phyloP scores from a whole-genome alignment of 2,888 invertebrate species.

The Drosophila recens region DNA sequence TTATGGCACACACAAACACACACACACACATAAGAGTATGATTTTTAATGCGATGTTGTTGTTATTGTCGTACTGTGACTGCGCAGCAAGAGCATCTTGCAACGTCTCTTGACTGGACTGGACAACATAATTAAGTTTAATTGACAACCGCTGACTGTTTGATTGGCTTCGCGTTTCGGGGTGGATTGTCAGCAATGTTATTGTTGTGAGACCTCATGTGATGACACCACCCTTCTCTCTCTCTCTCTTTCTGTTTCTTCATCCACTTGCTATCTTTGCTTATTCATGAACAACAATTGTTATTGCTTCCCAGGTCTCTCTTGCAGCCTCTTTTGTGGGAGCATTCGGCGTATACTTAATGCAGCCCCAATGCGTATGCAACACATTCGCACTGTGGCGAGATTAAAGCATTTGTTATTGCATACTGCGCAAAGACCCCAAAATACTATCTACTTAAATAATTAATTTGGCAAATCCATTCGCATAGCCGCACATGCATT shows the following conservation, averaged over 20 bases:
- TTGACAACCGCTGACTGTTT: constrained; percentile 79
- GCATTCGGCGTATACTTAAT: constrained; percentile 45
- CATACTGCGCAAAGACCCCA: neutral
- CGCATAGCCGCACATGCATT: constrained; percentile 54
- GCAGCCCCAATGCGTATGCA: constrained; percentile 26
- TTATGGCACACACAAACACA: constrained; percentile 40
- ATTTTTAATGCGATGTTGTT: constrained; percentile 40
- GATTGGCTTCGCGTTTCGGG: constrained; percentile 60
- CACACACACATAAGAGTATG: constrained; percentile 24
- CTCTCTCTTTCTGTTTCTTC: neutral
- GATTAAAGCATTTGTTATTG: neutral
- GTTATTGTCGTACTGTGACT: constrained; percentile 14
- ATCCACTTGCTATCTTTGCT: constrained; percentile 13
- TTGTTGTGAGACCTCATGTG: constrained; percentile 21
- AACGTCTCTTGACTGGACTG: constrained; percentile 43
- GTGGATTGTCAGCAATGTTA: constrained; percentile 3
- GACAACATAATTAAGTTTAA: constrained; percentile 79
- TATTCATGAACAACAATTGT: constrained; percentile 29
- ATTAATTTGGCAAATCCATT: constrained; percentile 49
- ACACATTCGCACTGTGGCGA: constrained; percentile 2
- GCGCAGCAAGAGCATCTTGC: constrained; percentile 59
- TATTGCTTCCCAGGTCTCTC: constrained; percentile 18
- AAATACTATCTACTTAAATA: constrained; percentile 22
- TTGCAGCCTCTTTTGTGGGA: constrained; percentile 9
- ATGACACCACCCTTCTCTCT: neutral